Conservation (phyloP, 1,140 invertebrate species). For the Onthophagus taurus region DNA sequence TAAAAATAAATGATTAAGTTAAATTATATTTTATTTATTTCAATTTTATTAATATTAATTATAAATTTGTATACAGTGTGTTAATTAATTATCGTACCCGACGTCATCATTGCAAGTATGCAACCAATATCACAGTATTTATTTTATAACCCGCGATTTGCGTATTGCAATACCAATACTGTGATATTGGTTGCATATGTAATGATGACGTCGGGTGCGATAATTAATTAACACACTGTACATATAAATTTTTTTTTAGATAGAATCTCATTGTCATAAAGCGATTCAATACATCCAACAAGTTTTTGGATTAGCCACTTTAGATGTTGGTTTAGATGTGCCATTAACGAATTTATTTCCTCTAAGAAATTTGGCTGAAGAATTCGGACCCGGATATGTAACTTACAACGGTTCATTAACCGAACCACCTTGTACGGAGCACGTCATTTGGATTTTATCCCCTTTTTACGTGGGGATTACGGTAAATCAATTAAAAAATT, state of each 20-base stretch:
- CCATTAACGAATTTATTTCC: neutral
- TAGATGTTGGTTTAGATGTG: neutral
- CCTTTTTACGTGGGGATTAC: neutral
- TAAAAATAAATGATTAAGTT: too few species aligned
- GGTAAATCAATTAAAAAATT: conserved; percentile 1
- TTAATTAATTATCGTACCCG: too few species aligned
- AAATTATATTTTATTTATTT: too few species aligned
- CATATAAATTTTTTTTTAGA: neutral
- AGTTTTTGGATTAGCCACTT: neutral
- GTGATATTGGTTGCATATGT: too few species aligned
- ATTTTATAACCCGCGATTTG: too few species aligned
- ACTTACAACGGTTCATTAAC: neutral
- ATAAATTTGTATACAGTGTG: too few species aligned
- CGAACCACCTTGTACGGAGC: neutral
- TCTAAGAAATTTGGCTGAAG: neutral
- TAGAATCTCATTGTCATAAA: neutral
- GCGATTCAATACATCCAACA: neutral
- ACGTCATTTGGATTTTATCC: neutral
- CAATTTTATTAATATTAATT: too few species aligned
- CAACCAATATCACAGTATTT: too few species aligned
- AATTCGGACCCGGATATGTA: neutral
- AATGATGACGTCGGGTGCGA: too few species aligned
- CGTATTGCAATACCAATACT: too few species aligned
- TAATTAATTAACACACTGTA: too few species aligned
- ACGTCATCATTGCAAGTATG: too few species aligned